A percentile compares a stretch with the other conserved stretches of the same genome.
Evolutionary conservation across 2,113 vertebrate genomes (phyloP).

Genomic region (Erinaceus europaeus): DNA sequence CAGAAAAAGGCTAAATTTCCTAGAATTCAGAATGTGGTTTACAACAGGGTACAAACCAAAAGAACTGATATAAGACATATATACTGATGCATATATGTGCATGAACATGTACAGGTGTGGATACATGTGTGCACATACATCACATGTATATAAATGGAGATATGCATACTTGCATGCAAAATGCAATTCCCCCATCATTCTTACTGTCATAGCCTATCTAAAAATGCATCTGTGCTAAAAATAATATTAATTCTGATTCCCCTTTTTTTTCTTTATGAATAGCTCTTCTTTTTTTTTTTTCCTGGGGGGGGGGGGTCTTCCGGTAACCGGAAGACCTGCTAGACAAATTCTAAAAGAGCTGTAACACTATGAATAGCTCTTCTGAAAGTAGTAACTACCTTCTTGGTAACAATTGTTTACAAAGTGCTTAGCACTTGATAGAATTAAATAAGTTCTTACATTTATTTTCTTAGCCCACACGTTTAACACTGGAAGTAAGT

Average conservation of each 20-base stretch:
- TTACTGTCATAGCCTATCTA: no score
- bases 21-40: neutral
- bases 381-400: no score
- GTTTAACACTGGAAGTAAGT: neutral
- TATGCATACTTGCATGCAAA: no score
- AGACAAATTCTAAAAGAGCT: no score
- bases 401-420: no score
- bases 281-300: no score
- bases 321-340: no score
- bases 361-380: neutral
- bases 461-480: neutral
- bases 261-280: neutral
- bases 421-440: fast-evolving
- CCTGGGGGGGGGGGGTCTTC: no score
- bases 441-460: neutral
- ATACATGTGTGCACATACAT: neutral
- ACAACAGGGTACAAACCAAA: neutral
- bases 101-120: fast-evolving
- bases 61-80: neutral
- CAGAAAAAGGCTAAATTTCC: neutral
- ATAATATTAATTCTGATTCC: neutral
- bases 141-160: neutral
- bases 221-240: neutral
- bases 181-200: neutral
- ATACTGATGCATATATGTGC: no score